Evolutionary conservation across 2,113 vertebrate genomes (phyloP), one percentile per base, ranked within the genome.

Genomic region (Cochlearius cochlearius): DNA sequence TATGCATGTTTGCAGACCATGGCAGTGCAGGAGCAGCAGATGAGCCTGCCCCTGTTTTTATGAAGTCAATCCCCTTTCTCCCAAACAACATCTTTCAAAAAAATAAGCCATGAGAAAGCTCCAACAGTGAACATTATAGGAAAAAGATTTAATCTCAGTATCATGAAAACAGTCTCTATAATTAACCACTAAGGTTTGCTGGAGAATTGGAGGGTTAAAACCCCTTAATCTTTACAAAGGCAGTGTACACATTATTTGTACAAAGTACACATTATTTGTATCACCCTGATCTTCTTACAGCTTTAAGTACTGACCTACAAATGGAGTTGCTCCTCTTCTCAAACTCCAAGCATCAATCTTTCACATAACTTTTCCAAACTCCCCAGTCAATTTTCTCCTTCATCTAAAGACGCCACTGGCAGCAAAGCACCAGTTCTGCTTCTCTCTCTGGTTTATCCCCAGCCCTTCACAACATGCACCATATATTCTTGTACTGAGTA

Each of bases 261-360:
- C 41, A 43, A 92, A 94, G 27, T 43, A 84, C 43, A 66, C 41
- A 63, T 83, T 60, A 94, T n/a, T 92, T 82, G 21, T 68, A 88
- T 71, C 88, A 62, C 10, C 47, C 69, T 90, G 59, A 90, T 92
- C 86, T 92, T 85, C 88, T 92, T 75, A 72, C 0, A 2, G 78
- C 53, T 91, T 60, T 79, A 95, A 92, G 29, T n/a, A 86, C 36
- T 91, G 86, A 90, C 79, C 89, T 94, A 91, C 67, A 92, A 97
- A 92, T 29, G 47, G 53, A 94, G 43, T 27, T 60, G 43, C 75
- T 94, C 60, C 50, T 77, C 50, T 71, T 27, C 88, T 90, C 71
- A 32, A 90, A 75, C 53, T 73, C 56, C 22, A 71, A 72, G 29
- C 45, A 86, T 9, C 39, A 19, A 11, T 62, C 49, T 62, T 56